Conservation (phyloP, 2,113 vertebrate species). For the Gallinago jamesoni region DNA sequence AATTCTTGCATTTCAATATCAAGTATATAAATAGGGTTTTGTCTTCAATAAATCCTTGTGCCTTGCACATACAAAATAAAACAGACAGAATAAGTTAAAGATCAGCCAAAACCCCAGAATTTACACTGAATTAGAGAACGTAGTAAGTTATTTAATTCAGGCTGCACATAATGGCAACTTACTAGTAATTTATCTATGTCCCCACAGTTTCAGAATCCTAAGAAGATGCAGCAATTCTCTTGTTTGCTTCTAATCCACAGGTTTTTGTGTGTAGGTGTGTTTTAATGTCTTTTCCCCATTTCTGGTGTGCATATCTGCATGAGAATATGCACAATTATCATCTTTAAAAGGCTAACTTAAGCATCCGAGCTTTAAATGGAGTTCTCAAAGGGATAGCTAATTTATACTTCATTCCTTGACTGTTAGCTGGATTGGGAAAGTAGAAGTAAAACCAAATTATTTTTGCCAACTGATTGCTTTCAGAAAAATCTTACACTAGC, state of each 20-base stretch:
- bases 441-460: conserved; percentile 51
- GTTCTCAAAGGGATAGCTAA: conserved; percentile 59
- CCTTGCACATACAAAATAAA: not conserved
- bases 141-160: not conserved
- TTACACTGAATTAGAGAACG: not conserved
- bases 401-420: conserved; percentile 51
- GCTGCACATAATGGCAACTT: not conserved
- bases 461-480: conserved; percentile 58
- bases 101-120: not conserved
- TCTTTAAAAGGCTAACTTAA: conserved; percentile 52
- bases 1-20: not conserved
- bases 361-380: conserved; percentile 35
- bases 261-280: conserved; percentile 56
- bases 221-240: conserved; percentile 28
- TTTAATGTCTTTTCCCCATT: conserved; percentile 44
- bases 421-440: conserved; percentile 47
- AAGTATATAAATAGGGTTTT: not conserved
- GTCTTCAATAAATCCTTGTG: not conserved
- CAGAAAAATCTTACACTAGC: conserved; percentile 51
- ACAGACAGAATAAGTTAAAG: not conserved
- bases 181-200: not conserved
- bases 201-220: not conserved
- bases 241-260: conserved; percentile 36
- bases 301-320: conserved; percentile 23
- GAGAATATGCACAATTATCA: conserved; percentile 48